Evolutionary conservation across 2,888 invertebrate species (phyloP), one percentile per base, ranked within the genome.

Genomic region (Mesodorylaimus sp.): DNA sequence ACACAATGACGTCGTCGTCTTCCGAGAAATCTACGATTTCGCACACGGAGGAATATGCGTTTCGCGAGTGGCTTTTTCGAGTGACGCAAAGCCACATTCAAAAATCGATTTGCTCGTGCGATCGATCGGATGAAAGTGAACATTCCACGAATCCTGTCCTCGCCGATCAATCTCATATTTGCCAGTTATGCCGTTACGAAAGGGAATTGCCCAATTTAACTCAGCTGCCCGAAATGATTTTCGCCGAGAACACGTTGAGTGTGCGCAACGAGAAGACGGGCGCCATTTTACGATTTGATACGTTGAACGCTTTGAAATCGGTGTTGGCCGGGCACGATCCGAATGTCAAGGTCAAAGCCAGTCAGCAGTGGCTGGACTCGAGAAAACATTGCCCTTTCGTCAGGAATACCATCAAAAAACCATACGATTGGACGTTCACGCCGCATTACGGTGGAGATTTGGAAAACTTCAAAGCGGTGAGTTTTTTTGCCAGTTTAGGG

Each of bases 211-310:
- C 67, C 36, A 55, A 77, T 51, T 74, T 93, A 58, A 87, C 88
- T n/a, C 86, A 89, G 66, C 75, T 89, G 60, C 97, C 97, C 3
- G 97, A 97, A 65, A 97, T 97, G 95, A 84, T 95, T 24, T 97
- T 95, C 72, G 85, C 89, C 23, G 82, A 84, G 60, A 97, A 97
- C 65, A 69, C 77, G 53, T 70, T 97, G 36, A 72, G 72, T 27
- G 64, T 97, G 38, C 68, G 71, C 43, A 84, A 88, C 66, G 37
- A 24, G 3, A 24, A 24, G 19, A 26, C 48, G 3, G 27, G 26
- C 3, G 43, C 79, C 38, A 65, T 65, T 10, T 74, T 97, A 55
- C 77, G 79, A 60, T 95, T 97, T 64, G 82, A 80, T 66, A 82
- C 91, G 0, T 72, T 95, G 52, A 89, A 91, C 72, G 91, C 95